Evolutionary conservation across 2,113 vertebrate species (phyloP).

Genomic region (Sialia sialis): DNA sequence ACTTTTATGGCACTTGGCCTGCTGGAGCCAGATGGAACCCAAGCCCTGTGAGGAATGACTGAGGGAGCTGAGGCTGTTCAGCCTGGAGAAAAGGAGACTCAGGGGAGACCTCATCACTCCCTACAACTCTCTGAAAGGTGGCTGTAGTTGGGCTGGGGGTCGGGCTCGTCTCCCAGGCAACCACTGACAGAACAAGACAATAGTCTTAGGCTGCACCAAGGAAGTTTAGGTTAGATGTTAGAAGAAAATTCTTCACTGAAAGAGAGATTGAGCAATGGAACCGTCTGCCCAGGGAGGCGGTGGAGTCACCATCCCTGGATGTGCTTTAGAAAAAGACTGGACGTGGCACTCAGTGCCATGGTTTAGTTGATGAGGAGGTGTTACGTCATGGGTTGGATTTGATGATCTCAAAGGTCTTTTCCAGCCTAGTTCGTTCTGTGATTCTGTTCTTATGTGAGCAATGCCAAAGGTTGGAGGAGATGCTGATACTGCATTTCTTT

Average conservation of each 20-base stretch:
- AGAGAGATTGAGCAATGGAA: background rate
- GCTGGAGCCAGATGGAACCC: no score
- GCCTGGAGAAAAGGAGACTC: background rate
- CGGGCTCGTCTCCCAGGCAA: background rate
- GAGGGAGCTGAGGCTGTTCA: background rate
- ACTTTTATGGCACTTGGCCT: background rate
- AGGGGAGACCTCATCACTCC: background rate
- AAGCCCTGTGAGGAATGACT: background rate
- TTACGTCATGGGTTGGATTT: background rate
- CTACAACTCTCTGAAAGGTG: background rate
- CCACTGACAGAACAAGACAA: background rate
- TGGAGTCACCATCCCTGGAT: fast-evolving
- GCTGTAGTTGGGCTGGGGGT: background rate
- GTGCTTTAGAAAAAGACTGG: background rate
- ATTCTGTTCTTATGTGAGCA: background rate
- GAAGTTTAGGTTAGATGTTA: background rate
- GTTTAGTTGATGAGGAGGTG: background rate
- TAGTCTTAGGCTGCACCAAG: background rate
- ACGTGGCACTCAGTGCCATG: fast-evolving
- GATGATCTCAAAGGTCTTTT: background rate
- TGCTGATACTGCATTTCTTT: background rate
- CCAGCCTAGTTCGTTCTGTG: background rate
- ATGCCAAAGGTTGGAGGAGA: background rate
- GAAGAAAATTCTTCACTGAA: background rate
- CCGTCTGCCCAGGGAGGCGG: background rate